These are phyloP conservation scores for Psephotus haematonotus DNA, from an alignment of 2,113 vertebrate species.

Conservation along the genomic window DNA sequence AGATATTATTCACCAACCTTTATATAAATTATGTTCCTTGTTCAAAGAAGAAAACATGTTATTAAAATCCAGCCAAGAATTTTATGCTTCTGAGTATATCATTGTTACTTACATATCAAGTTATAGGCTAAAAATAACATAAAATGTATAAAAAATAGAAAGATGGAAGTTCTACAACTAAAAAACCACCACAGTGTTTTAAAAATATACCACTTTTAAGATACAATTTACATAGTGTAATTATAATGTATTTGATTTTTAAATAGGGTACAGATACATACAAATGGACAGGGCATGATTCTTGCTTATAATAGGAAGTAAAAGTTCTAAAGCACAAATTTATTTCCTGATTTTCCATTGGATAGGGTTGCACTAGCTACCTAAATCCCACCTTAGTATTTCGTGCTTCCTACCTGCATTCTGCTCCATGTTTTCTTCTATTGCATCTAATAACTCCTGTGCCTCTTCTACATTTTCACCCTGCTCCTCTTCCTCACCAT, in stretches of 20 bases:
- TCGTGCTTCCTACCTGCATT: slow-evolving; percentile 73
- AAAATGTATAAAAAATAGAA: not conserved
- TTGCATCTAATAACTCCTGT: slow-evolving; percentile 73
- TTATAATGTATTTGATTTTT: not conserved
- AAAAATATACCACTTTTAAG: not conserved
- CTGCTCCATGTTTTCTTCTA: slow-evolving; percentile 83
- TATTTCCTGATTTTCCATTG: not conserved
- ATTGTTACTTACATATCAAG: not conserved
- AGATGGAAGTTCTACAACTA: not conserved
- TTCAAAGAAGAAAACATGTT: not conserved
- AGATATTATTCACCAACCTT: not conserved
- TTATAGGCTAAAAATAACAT: not conserved
- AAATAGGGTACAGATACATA: not conserved
- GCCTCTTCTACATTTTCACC: slow-evolving; percentile 53
- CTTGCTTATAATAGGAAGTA: not conserved
- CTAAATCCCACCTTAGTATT: not conserved
- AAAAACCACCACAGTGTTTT: not conserved
- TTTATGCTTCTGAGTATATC: not conserved
- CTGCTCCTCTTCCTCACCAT: slow-evolving; percentile 66
- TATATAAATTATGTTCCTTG: not conserved
- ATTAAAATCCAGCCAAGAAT: not conserved
- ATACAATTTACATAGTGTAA: not conserved
- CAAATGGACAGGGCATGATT: not conserved
- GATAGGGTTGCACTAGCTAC: not conserved
- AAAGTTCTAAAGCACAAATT: not conserved